These are phyloP conservation scores for Micromussa lordhowensis DNA, from an alignment of 92 coral and sea anemone species.

Conservation along the genomic window DNA sequence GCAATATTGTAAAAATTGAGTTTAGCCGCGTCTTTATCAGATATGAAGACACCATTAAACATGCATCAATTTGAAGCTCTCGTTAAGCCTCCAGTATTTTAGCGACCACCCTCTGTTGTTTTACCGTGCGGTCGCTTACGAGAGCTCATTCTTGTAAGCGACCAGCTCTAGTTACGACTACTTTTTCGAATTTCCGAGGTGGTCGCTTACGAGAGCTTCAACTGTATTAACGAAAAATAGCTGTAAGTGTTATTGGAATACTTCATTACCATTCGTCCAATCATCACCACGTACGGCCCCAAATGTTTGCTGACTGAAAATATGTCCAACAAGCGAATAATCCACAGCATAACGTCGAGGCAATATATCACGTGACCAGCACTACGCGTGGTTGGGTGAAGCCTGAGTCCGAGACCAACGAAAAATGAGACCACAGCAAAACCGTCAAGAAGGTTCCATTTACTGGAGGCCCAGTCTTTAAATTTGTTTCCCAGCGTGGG, in stretches of 20 bases:
- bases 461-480: slow-evolving; percentile 89
- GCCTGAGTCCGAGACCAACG: slow-evolving; percentile 80
- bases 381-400: slow-evolving; percentile 64
- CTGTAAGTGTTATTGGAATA: background rate
- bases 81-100: too few relatives aligned
- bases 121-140: too few relatives aligned
- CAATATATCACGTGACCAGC: slow-evolving; percentile 92
- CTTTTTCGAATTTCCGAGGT: too few relatives aligned
- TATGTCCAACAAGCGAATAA: slow-evolving; percentile 82
- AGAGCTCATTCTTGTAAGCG: too few relatives aligned
- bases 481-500: slow-evolving; percentile 59
- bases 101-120: too few relatives aligned
- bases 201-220: too few relatives aligned
- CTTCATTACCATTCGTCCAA: slow-evolving; percentile 80
- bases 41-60: too few relatives aligned
- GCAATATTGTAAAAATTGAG: too few relatives aligned
- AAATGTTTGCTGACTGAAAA: slow-evolving; percentile 89
- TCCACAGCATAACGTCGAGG: slow-evolving; percentile 93
- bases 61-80: too few relatives aligned
- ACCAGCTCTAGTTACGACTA: too few relatives aligned
- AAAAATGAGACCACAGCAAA: slow-evolving; percentile 84
- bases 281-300: slow-evolving; percentile 94
- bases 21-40: too few relatives aligned
- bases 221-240: background rate
- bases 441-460: slow-evolving; percentile 90